A percentile compares a stretch with the other conserved stretches of the same genome.
phyloP scores from a whole-genome alignment of 1,140 invertebrate genomes.

The Drosophila ogumai region DNA sequence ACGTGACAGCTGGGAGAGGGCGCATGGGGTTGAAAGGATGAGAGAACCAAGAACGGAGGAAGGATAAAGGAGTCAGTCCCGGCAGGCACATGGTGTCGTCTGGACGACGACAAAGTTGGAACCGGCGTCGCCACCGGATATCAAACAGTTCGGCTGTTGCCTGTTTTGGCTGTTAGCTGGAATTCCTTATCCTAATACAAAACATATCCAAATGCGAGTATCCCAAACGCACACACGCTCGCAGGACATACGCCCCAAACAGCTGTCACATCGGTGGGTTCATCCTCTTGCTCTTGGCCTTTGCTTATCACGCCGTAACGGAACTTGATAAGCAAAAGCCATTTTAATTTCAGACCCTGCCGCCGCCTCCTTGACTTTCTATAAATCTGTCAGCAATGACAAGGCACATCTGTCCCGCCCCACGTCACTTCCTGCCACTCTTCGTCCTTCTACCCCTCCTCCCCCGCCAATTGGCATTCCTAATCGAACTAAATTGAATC shows the following conservation, averaged over 20 bases:
- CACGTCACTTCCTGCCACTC: neutral
- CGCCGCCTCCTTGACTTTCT: slow-evolving; percentile 53
- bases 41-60: neutral
- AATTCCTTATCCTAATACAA: slow-evolving; percentile 38
- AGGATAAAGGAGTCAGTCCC: slow-evolving; percentile 10
- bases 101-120: slow-evolving; percentile 56
- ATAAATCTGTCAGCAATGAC: slow-evolving; percentile 74
- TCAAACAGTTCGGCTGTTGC: slow-evolving; percentile 69
- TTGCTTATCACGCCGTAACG: slow-evolving; percentile 43
- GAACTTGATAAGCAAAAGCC: slow-evolving; percentile 74
- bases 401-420: slow-evolving; percentile 26
- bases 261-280: slow-evolving; percentile 38
- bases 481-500: slow-evolving; percentile 82
- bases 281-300: slow-evolving; percentile 5
- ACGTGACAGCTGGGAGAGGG: slow-evolving; percentile 65
- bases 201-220: slow-evolving; percentile 49
- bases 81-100: slow-evolving; percentile 28
- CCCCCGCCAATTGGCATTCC: slow-evolving; percentile 61
- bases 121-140: slow-evolving; percentile 76
- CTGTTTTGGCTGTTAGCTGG: slow-evolving; percentile 58
- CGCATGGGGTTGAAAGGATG: slow-evolving; percentile 8
- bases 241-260: slow-evolving; percentile 26
- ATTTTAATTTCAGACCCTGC: slow-evolving; percentile 70
- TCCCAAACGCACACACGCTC: slow-evolving; percentile 12
- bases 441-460: neutral